Evolutionary conservation across 2,113 vertebrate species (phyloP), one percentile per base, ranked within the genome.

Genomic region (Tricholaema leucomelas): DNA sequence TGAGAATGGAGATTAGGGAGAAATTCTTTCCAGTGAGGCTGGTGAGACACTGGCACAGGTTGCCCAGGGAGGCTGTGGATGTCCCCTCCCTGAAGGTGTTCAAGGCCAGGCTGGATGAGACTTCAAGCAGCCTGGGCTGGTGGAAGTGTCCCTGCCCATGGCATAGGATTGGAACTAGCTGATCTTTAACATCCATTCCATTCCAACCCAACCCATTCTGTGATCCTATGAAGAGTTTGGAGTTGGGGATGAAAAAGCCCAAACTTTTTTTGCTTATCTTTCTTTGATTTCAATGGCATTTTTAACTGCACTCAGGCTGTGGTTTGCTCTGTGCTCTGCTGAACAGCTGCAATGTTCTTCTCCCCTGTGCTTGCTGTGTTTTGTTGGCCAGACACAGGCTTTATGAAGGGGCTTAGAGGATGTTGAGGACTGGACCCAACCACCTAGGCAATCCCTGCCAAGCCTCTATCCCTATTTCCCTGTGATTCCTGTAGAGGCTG

Each of bases 341-440:
- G 73, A 92, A 75, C 82, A 96, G 60, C 90, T 94, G 85, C 65
- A 81, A 35, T 17, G 15, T 31, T 94, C 27, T 94, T 94, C 27
- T 95, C 85, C 81, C 48, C 38, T 79, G 73, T 69, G 88, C 72
- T 88, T 4, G 1, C 77, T 87, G 44, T 36, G 30, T 66, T 91
- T 91, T 66, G 33, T 11, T 88, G 88, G 52, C 55, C 85, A 81
- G 77, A 55, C 77, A 66, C 63, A 87, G 67, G 74, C 88, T 90
- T 94, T 92, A 80, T 87, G 85, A 67, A 73, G 87, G 60, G 64
- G 89, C 93, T 92, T 92, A 82, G 65, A 89, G 59, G 64, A 89
- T 63, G 73, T 50, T 79, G 75, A 93, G 71, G 79, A 66, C 67
- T 19, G 21, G 58, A 64, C 64, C 91, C 72, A 70, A 35, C 77